Evolutionary conservation across 2,113 vertebrate genomes (phyloP), one percentile per base, ranked within the genome.

Genomic region (Chlorodrepanis virens): DNA sequence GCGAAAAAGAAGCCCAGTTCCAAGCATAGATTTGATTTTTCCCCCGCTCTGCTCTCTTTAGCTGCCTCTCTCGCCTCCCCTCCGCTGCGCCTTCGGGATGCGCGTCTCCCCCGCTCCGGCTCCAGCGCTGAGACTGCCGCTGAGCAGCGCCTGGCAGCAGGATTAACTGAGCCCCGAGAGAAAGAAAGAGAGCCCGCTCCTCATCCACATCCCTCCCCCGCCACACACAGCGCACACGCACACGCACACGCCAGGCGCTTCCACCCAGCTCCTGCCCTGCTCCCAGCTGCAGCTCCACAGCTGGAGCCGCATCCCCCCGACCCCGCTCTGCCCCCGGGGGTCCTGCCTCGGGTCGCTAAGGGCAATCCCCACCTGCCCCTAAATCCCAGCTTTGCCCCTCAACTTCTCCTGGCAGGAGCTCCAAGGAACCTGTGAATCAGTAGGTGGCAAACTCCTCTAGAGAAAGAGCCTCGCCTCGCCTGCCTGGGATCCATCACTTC

Each of bases 1-100:
- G 99, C 98, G 99, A 98, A 98, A 98, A 98, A 97, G 97, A 98
- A 99, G 97, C 98, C 98, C 98, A 98, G 98, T 97, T 99, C 98
- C 99, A 97, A 97, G 98, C 99, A 99, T 99, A 99, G 98, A 98
- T 99, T 98, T 98, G 97, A 97, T 97, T 97, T 71, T 95, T 96
- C 69, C 91, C 95, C 94, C 97, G 97, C 96, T 95, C 89, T 79
- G 95, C 96, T 96, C 95, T 97, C 90, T 97, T 91, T 97, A 95
- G 96, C 94, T 14, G 88, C 84, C 92, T 96, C 84, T 92, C 94
- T 88, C 84, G 84, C 87, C 96, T 97, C 76, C 74, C 96, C 96
- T 90, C 57, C 89, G 83, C 91, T 56, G 89, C 94, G 94, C 95
- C 95, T 95, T 76, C 96, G 14, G 95, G 56, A 35, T 93, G 94